Conservation (phyloP, 2,888 invertebrate species). For the Ernsta delagoae region DNA sequence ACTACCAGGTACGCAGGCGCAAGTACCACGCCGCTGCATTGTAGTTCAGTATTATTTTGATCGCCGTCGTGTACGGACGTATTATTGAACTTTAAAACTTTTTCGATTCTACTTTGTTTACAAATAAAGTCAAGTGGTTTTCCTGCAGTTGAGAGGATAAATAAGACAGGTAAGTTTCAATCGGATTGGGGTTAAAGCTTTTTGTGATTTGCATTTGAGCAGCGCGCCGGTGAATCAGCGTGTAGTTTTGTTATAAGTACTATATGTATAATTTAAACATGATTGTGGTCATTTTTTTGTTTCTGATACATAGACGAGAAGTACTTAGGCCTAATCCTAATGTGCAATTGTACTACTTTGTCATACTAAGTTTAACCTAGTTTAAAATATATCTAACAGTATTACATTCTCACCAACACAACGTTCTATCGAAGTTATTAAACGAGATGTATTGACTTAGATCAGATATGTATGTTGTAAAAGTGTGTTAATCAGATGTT, state of each 20-base stretch:
- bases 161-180: constrained; percentile 71
- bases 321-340: not conserved
- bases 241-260: constrained; percentile 38
- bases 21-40: constrained; percentile 38
- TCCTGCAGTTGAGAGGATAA: constrained; percentile 65
- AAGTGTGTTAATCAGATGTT: constrained; percentile 24
- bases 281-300: constrained; percentile 57
- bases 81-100: constrained; percentile 40
- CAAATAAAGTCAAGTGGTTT: constrained; percentile 66
- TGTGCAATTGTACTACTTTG: constrained; percentile 6
- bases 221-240: constrained; percentile 39
- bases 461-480: not conserved
- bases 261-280: not conserved
- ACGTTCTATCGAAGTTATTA: too few relatives aligned
- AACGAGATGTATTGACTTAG: not conserved
- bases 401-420: not conserved
- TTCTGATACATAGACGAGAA: not conserved
- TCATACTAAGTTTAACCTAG: not conserved
- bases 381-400: not conserved
- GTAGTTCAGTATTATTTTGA: constrained; percentile 61
- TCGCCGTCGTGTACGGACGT: constrained; percentile 63
- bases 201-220: constrained; percentile 44
- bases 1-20: constrained; percentile 27
- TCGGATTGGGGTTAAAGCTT: constrained; percentile 65
- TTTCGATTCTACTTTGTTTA: constrained; percentile 61